phyloP scores from a whole-genome alignment of 2,113 vertebrate species.

The Alexandromys fortis region DNA sequence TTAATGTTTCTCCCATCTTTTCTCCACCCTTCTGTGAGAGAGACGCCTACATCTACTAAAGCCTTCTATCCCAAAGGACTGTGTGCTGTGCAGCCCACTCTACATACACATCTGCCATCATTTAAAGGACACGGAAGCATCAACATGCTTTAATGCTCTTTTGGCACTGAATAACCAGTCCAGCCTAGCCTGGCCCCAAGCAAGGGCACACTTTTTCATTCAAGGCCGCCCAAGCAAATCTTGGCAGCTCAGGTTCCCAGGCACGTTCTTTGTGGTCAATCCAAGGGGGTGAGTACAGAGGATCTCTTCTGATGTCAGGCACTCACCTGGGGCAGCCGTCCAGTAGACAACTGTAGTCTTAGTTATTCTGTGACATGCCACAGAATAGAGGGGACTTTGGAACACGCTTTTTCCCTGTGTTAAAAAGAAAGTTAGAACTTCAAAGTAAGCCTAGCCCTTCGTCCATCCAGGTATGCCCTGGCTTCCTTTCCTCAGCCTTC shows the following conservation, averaged over 20 bases:
- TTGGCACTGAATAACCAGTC: not conserved
- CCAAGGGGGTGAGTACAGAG: not conserved
- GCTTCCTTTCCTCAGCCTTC: not conserved
- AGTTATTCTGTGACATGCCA: not conserved
- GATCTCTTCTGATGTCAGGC: not conserved
- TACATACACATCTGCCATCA: not conserved
- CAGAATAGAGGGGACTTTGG: not conserved
- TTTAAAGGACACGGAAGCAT: not conserved
- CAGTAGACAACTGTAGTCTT: not conserved
- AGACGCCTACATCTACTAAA: not conserved
- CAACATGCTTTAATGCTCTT: slow-evolving; percentile 21
- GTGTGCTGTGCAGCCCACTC: not conserved
- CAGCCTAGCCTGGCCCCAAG: not conserved
- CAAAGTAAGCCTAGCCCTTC: not conserved
- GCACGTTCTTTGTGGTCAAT: not conserved
- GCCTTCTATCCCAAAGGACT: not conserved
- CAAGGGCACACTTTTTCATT: not conserved
- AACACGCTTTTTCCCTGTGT: not conserved
- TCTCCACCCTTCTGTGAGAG: not conserved
- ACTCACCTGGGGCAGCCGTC: not conserved
- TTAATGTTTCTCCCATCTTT: too few relatives aligned
- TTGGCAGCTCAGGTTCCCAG: not conserved
- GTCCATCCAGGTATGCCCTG: not conserved
- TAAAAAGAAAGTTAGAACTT: not conserved
- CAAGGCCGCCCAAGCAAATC: not conserved